Evolutionary conservation across 2,113 vertebrate species (phyloP), one percentile per base, ranked within the genome.

Genomic region (Micronisus gabar): DNA sequence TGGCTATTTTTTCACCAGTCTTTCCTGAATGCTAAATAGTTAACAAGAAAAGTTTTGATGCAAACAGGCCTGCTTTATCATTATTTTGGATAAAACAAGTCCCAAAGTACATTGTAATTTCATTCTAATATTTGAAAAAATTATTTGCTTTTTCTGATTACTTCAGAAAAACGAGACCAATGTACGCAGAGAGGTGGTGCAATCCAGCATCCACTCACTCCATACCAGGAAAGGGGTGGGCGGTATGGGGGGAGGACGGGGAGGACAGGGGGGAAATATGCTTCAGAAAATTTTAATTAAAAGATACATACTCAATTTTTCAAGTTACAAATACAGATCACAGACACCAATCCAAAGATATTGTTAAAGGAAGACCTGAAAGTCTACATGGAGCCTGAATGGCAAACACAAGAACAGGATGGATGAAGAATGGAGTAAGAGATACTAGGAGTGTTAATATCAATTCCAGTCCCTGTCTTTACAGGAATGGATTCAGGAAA

Each of bases 141-240:
- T 19, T 5, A 23, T 38, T 71, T 36, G 13, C 3, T 17, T 63
- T 73, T 68, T n/a, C 47, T 36, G 17, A 13, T 61, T 40, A 73
- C 29, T 88, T 73, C 45, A 73, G 52, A 86, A 80, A 40, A 65
- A 40, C 0, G 0, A 73, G 38, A 62, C 15, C 40, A 58, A 20
- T 1, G 11, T 9, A 68, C 14, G 58, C 23, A 76, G 23, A 47
- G 16, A 61, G 3, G 43, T 18, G 18, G 52, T 38, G 25, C 16
- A 40, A 72, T 68, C 41, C 34, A 58, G 43, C 30, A 72, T 19
- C 38, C 8, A 38, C 66, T 80, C 15, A 68, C 16, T 48, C 34
- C 13, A 13, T 32, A 55, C 1, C 14, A 15, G 12, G 32, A 25
- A 2, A 4, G 1, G 1, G 13, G 5, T 6, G 6, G 9, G 2